Conservation (phyloP, 2,113 vertebrate species). For the Ornithorhynchus anatinus region DNA sequence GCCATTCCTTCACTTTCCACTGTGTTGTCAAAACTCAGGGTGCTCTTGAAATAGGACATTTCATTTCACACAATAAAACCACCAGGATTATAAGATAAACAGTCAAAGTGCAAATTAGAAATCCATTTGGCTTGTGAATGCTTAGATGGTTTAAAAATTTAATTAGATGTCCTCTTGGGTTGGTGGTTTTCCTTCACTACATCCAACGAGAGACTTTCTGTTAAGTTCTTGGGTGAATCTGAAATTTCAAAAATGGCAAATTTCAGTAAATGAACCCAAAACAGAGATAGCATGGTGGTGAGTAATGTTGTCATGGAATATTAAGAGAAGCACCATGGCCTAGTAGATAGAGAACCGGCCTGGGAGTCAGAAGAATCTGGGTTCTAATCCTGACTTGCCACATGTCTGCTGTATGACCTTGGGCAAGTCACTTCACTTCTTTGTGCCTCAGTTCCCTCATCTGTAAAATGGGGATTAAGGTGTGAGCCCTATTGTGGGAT, state of each 20-base stretch:
- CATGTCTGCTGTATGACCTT: too few relatives aligned
- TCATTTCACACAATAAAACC: conserved; percentile 62
- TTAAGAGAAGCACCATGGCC: too few relatives aligned
- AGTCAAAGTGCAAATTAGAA: conserved; percentile 85
- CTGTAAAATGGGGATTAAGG: too few relatives aligned
- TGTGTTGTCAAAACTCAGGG: conserved; percentile 48
- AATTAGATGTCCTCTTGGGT: conserved; percentile 66
- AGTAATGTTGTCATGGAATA: too few relatives aligned
- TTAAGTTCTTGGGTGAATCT: conserved; percentile 99
- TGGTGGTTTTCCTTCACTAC: conserved; percentile 53
- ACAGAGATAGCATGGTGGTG: too few relatives aligned
- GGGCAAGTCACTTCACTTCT: too few relatives aligned
- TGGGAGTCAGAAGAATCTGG: too few relatives aligned
- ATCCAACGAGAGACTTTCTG: conserved; percentile 65
- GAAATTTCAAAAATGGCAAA: conserved; percentile 65
- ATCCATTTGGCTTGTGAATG: conserved; percentile 86
- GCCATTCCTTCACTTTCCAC: conserved; percentile 46
- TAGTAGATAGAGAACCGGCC: too few relatives aligned
- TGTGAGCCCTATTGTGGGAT: too few relatives aligned
- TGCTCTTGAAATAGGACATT: conserved; percentile 47
- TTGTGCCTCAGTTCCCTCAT: too few relatives aligned
- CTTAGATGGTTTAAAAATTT: conserved; percentile 80
- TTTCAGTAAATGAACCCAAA: too few relatives aligned
- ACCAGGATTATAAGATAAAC: conserved; percentile 67
- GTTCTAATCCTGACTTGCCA: too few relatives aligned